Conservation (phyloP, 2,113 vertebrate genomes). For the Pandion haliaetus region DNA sequence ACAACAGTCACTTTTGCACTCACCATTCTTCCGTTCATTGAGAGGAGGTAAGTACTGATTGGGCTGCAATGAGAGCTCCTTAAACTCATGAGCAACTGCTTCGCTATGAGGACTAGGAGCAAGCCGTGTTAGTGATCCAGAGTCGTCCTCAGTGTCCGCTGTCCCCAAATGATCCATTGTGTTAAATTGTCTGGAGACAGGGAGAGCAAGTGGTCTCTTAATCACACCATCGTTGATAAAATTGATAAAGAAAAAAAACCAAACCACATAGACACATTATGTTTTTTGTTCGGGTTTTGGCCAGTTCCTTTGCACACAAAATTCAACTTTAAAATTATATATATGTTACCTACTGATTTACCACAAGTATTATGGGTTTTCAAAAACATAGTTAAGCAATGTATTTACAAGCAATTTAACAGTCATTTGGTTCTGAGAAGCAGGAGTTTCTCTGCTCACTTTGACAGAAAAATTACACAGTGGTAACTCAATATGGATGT, state of each 20-base stretch:
- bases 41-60: slow-evolving; percentile 86
- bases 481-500: no score
- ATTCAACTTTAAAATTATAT: not conserved
- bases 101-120: slow-evolving; percentile 94
- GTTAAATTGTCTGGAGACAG: slow-evolving; percentile 15
- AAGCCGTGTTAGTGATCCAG: slow-evolving; percentile 77
- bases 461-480: not conserved
- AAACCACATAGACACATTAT: not conserved
- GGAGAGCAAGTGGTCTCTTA: slow-evolving; percentile 5
- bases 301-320: not conserved
- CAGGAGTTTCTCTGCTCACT: not conserved
- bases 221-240: not conserved
- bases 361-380: not conserved
- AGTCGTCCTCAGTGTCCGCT: slow-evolving; percentile 77
- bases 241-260: not conserved
- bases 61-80: slow-evolving; percentile 91
- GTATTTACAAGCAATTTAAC: not conserved
- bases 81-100: slow-evolving; percentile 91
- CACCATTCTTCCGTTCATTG: slow-evolving; percentile 93
- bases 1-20: slow-evolving; percentile 29
- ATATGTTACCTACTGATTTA: not conserved
- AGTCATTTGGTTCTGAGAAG: not conserved
- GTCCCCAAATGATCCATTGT: slow-evolving; percentile 83
- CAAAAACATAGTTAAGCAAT: not conserved
- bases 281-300: not conserved